phyloP scores from a whole-genome alignment of 2,888 invertebrate species.

The Thysanoteuthis rhombus region DNA sequence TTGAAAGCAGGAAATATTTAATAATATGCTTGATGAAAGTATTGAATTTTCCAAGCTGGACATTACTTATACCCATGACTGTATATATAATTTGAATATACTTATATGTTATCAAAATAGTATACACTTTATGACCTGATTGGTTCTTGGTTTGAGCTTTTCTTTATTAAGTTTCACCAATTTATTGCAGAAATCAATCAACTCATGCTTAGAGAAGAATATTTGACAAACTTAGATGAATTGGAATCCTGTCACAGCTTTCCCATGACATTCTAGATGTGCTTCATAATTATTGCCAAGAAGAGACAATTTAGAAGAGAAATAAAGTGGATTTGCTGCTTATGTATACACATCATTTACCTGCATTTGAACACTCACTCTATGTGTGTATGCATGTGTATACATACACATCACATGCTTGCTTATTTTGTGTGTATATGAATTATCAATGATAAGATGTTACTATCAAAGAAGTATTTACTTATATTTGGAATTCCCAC shows the following conservation, averaged over 20 bases:
- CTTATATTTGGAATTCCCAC: background rate
- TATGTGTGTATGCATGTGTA: background rate
- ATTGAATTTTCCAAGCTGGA: too few species aligned
- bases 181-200: background rate
- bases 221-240: background rate
- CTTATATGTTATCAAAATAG: background rate
- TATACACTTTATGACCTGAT: background rate
- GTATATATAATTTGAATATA: background rate
- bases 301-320: background rate
- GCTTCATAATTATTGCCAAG: background rate
- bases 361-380: background rate
- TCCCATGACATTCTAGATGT: too few species aligned
- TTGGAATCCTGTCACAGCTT: too few species aligned
- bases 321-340: background rate
- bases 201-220: background rate
- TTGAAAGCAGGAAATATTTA: too few species aligned
- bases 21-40: too few species aligned
- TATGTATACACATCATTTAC: background rate
- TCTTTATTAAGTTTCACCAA: background rate
- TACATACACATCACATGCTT: background rate
- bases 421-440: background rate
- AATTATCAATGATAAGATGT: background rate
- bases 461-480: background rate
- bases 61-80: background rate
- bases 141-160: background rate